These are phyloP conservation scores for Delia radicum DNA, from an alignment of 1,140 invertebrate genomes.

Conservation along the genomic window DNA sequence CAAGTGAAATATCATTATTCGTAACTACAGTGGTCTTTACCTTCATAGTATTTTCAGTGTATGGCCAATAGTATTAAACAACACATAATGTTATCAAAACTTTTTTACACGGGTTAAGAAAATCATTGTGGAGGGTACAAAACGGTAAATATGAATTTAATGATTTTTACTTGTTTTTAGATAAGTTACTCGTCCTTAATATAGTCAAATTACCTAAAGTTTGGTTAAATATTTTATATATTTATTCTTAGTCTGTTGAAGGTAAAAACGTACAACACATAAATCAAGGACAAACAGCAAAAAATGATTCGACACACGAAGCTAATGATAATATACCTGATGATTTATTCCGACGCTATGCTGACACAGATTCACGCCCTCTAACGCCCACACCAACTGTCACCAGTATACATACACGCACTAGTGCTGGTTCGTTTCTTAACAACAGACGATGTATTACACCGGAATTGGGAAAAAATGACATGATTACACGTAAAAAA, in stretches of 20 bases:
- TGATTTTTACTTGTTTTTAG: too few relatives aligned
- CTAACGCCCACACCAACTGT: constrained; percentile 72
- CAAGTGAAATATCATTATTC: too few relatives aligned
- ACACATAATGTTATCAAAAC: too few relatives aligned
- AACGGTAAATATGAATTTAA: too few relatives aligned
- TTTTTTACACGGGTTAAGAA: too few relatives aligned
- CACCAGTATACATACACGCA: constrained; percentile 61
- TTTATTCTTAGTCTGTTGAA: constrained; percentile 20
- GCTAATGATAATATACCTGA: constrained; percentile 59
- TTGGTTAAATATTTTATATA: too few relatives aligned
- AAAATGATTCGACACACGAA: constrained; percentile 21
- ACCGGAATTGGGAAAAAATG: constrained; percentile 56
- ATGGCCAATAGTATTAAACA: too few relatives aligned
- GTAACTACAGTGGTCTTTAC: too few relatives aligned
- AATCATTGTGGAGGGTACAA: too few relatives aligned
- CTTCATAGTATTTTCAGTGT: too few relatives aligned
- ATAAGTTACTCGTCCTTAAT: too few relatives aligned
- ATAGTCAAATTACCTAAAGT: too few relatives aligned
- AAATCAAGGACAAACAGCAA: constrained; percentile 3
- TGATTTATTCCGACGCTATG: constrained; percentile 67
- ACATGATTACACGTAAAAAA: constrained; percentile 52
- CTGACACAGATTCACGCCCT: constrained; percentile 76
- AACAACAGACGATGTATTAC: constrained; percentile 58
- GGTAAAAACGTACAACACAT: constrained; percentile 32
- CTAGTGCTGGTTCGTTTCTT: constrained; percentile 47